Evolutionary conservation across 1,140 invertebrate genomes (phyloP), one percentile per base, ranked within the genome.

Genomic region (Eriosoma lanigerum): DNA sequence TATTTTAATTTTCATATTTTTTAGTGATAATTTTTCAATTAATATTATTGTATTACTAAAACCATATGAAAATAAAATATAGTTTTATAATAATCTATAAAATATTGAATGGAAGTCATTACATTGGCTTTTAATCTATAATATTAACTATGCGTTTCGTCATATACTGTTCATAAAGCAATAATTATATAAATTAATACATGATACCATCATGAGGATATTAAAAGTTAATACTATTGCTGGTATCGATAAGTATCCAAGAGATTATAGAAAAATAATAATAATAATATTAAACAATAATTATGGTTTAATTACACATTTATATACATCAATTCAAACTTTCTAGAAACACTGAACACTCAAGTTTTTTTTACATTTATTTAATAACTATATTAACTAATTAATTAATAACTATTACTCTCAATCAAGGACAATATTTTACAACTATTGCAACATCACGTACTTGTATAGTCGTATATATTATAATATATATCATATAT

Each of bases 121-220:
- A 54, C 50, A 38, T 75, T 50, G 72, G 72, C 52, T 21, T 56
- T 75, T 75, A 75, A 75, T 75, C 72, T 75, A 73, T 38, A 38
- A 38, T 73, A 68, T 73, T 54, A 52, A 73, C 46, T 73, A 75
- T 56, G 72, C 52, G 29, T 75, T 75, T 56, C 72, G 72, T 75
- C 52, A 75, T 75, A 29, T 24, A 56, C 72, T 75, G 24, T 75
- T 75, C 72, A 56, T 75, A 75, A 75, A 75, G 56, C 72, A 75
- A 75, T 75, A 75, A 75, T 75, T 75, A 75, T 75, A 75, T 56
- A 75, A 75, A 75, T 75, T 56, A 75, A 56, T 75, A 54, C 46
- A 54, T 48, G 70, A 72, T 48, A 29, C 68, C 50, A 56, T 26
- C 50, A 54, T 8, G 72, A 75, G 50, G 72, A 56, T 75, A 75